Evolutionary conservation across 2,888 invertebrate species (phyloP).

Genomic region (Tanaodytes sp.): DNA sequence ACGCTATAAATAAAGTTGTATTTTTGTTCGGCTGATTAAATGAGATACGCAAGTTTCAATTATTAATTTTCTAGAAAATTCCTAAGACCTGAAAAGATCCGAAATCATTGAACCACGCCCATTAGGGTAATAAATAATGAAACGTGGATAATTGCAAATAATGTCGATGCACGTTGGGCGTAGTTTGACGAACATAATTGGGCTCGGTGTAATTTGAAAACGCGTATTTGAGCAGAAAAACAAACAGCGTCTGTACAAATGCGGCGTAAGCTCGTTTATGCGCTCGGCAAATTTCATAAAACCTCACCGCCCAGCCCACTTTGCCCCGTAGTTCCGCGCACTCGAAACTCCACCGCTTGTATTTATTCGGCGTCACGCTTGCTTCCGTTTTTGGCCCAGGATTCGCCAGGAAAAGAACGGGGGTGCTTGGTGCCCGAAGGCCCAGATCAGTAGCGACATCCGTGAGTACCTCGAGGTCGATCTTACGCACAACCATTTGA

Average conservation of each 20-base stretch:
- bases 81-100: no score
- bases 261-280: slow-evolving; percentile 42
- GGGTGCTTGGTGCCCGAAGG: slow-evolving; percentile 94
- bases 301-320: slow-evolving; percentile 5
- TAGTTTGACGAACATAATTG: slow-evolving; percentile 30
- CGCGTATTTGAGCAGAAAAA: slow-evolving; percentile 34
- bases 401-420: slow-evolving; percentile 89
- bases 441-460: slow-evolving; percentile 82
- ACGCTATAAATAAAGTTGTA: no score
- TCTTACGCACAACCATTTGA: slow-evolving; percentile 81
- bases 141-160: slow-evolving; percentile 23
- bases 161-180: slow-evolving; percentile 8
- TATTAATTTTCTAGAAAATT: no score
- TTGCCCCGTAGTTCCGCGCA: no score
- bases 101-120: no score
- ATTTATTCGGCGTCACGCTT: slow-evolving; percentile 29
- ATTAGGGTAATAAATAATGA: no score
- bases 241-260: slow-evolving; percentile 27
- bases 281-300: slow-evolving; percentile 41
- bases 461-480: slow-evolving; percentile 89
- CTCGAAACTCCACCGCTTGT: background rate
- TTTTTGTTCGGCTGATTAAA: no score
- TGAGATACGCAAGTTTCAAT: no score
- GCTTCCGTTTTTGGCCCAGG: slow-evolving; percentile 74
- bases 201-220: slow-evolving; percentile 22